Percentiles rank a stretch among this genome's conserved stretches.
Evolutionary conservation across 1,140 invertebrate species (phyloP).

Genomic region (Drosophila carrolli): DNA sequence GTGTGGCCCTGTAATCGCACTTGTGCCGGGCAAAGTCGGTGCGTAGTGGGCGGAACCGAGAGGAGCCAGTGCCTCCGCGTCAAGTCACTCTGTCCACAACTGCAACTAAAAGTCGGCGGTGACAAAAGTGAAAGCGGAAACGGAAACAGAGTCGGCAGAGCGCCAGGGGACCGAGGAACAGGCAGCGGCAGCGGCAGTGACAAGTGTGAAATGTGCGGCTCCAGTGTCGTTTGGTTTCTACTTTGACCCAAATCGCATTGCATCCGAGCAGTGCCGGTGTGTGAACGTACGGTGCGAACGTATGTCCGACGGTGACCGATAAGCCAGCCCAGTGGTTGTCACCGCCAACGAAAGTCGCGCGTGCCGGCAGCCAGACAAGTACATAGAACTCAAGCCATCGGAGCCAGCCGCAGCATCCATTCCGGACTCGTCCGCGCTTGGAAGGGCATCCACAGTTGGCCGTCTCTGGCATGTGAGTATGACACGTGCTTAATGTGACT

Average conservation of each 20-base stretch:
- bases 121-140: slow-evolving; percentile 66
- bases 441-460: slow-evolving; percentile 6
- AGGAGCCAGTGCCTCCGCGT: slow-evolving; percentile 20
- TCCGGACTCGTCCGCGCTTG: background rate
- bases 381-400: slow-evolving; percentile 6
- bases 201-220: slow-evolving; percentile 56
- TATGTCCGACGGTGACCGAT: slow-evolving; percentile 34
- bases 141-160: slow-evolving; percentile 46
- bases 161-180: slow-evolving; percentile 34
- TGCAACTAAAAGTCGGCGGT: slow-evolving; percentile 38
- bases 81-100: slow-evolving; percentile 12
- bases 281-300: slow-evolving; percentile 14
- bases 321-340: slow-evolving; percentile 63
- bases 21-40: slow-evolving; percentile 34
- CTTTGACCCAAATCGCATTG: slow-evolving; percentile 75
- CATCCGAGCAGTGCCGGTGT: slow-evolving; percentile 16
- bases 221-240: slow-evolving; percentile 72
- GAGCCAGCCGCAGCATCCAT: slow-evolving; percentile 7
- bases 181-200: slow-evolving; percentile 29
- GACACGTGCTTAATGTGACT: slow-evolving; percentile 59
- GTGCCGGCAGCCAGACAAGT: slow-evolving; percentile 13
- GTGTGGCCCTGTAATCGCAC: slow-evolving; percentile 34
- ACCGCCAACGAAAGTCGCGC: slow-evolving; percentile 52
- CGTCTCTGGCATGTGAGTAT: slow-evolving; percentile 55
- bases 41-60: slow-evolving; percentile 38